These are phyloP conservation scores for Cranoglanis bouderius DNA, from an alignment of 2,113 vertebrate genomes.

Conservation along the genomic window DNA sequence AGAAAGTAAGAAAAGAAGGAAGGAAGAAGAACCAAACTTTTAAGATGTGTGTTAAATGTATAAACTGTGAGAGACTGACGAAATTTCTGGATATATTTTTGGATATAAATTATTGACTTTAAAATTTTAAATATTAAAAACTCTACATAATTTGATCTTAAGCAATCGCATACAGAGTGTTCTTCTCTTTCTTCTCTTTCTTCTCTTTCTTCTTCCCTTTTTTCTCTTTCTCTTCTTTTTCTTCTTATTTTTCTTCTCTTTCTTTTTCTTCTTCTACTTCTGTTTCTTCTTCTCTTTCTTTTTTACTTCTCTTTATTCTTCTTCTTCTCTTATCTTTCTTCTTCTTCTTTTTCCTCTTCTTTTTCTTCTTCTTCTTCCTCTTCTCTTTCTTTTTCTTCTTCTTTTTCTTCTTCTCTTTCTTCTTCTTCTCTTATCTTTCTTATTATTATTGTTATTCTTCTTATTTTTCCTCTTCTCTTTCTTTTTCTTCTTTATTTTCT, in stretches of 20 bases:
- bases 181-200: not conserved
- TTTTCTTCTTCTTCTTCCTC: not conserved
- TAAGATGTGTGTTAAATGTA: not conserved
- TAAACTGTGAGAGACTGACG: too few relatives aligned
- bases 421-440: too few relatives aligned
- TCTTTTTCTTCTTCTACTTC: not conserved
- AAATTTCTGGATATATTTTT: not conserved
- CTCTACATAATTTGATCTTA: not conserved
- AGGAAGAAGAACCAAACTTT: not conserved
- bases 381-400: not conserved
- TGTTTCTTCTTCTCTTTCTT: not conserved
- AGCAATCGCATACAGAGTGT: not conserved
- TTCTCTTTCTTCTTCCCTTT: not conserved
- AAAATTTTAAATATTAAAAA: too few relatives aligned
- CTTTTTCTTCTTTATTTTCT: not conserved
- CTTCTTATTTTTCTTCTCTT: not conserved
- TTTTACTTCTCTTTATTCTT: not conserved
- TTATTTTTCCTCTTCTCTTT: too few relatives aligned
- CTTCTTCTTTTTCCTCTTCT: too few relatives aligned
- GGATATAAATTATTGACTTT: too few relatives aligned
- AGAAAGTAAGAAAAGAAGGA: not conserved
- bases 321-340: not conserved
- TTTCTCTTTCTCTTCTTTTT: too few relatives aligned
- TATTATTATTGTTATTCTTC: not conserved
- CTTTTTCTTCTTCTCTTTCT: not conserved